A percentile compares a stretch with the other conserved stretches of the same genome.
Conservation (phyloP, 2,888 invertebrate genomes). For the Digitonthophagus gazella region DNA sequence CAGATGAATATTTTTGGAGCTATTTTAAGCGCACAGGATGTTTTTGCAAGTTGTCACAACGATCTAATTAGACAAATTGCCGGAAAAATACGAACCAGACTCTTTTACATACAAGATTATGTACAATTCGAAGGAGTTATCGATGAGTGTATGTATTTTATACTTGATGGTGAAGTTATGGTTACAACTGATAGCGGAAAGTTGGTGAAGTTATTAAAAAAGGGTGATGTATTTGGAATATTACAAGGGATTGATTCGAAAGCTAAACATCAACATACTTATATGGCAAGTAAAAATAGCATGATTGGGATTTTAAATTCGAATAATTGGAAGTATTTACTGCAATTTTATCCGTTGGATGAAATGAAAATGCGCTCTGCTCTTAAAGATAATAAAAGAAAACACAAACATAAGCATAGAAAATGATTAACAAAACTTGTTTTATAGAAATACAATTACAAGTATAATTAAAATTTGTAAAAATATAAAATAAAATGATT, state of each 20-base stretch:
- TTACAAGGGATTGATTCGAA: slow-evolving; percentile 24
- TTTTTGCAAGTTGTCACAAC: slow-evolving; percentile 27
- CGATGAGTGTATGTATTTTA: slow-evolving; percentile 30
- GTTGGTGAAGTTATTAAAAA: slow-evolving; percentile 23
- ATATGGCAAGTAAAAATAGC: slow-evolving; percentile 18
- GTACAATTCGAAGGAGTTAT: slow-evolving; percentile 28
- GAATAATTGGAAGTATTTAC: slow-evolving; percentile 26
- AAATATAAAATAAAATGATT: background rate
- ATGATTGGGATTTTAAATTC: slow-evolving; percentile 23
- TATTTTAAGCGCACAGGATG: slow-evolving; percentile 23
- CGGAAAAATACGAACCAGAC: slow-evolving; percentile 11
- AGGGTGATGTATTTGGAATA: slow-evolving; percentile 30
- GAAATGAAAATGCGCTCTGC: slow-evolving; percentile 22
- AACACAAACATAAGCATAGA: too few species aligned
- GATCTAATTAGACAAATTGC: slow-evolving; percentile 30
- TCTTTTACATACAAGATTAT: slow-evolving; percentile 26
- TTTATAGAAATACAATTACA: background rate
- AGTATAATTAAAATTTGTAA: background rate
- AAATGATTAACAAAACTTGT: too few species aligned
- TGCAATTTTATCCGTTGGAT: slow-evolving; percentile 31
- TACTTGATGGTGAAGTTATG: slow-evolving; percentile 29
- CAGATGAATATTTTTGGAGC: slow-evolving; percentile 27
- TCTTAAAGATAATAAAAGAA: slow-evolving; percentile 1
- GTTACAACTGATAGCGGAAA: slow-evolving; percentile 20
- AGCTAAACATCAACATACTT: slow-evolving; percentile 26